Evolutionary conservation across 1,140 invertebrate genomes (phyloP), one percentile per base, ranked within the genome.

Genomic region (Drosophila parvula): DNA sequence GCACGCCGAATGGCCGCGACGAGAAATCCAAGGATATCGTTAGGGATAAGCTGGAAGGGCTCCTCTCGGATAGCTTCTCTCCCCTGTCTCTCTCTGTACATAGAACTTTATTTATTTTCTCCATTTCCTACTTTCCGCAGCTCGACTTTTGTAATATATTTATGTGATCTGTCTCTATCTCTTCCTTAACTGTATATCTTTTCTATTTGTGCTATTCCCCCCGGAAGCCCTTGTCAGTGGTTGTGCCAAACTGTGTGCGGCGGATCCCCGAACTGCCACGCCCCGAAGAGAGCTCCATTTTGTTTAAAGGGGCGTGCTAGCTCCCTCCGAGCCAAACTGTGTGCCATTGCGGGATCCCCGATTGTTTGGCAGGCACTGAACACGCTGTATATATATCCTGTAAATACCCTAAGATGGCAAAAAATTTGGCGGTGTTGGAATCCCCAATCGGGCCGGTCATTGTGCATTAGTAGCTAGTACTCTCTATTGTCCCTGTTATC

Each of bases 101-200:
- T 61, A 69, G 22, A 48, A 43, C 41, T 43, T 38, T 63, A 55
- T 55, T 61, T 74, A 74, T 74, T 22, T 40, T 41, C 59, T 63
- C 36, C 6, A 16, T 45, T 58, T 59, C 34, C 34, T 32, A 48
- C 51, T 51, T 48, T 67, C 11, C 58, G 18, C 47, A 45, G 44
- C 80, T 89, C 40, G 14, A 61, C 84, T 90, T 84, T 89, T 89
- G 84, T 89, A 89, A 84, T 89, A 89, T 81, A 81, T 89, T 84
- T 89, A 81, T 90, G 59, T 9, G 34, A 38, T 36, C 61, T 83
- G 44, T 56, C 48, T 44, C 45, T 63, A 16, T 47, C 55, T 45
- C 3, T 51, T 47, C 57, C 32, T 36, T n/a, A 36, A 38, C 51
- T 38, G 4, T 44, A 36, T n/a, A 36, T 14, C 11, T 22, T 40